Evolutionary conservation across 1,140 invertebrate genomes (phyloP), one percentile per base, ranked within the genome.

Genomic region (Lepeophtheirus salmonis): DNA sequence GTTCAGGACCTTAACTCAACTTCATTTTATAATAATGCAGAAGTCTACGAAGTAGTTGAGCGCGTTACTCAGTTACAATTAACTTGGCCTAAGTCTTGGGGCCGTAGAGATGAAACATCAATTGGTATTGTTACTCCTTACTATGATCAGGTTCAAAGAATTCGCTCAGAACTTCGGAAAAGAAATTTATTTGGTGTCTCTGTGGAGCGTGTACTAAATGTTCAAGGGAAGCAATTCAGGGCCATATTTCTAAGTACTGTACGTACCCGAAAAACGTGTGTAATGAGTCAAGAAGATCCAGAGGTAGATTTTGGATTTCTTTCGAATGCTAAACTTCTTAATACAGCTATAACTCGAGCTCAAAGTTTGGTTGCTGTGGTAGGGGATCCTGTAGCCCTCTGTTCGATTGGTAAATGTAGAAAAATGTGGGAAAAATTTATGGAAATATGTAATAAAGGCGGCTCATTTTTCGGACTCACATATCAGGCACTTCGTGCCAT

Each of bases 221-320:
- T 89, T 0, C 87, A 90, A 80, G 79, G 79, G 14, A 89, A 89
- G 69, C 85, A 90, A 70, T 91, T 89, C 67, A 75, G 84, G 10
- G 85, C 83, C 0, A 80, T 90, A 23, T 83, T 91, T 64, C 72
- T 90, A 30, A 87, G 83, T 18, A 88, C 85, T 0, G 86, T 90
- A 0, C 73, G 86, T 3, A 89, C 86, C 0, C 71, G 82, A 50
- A 74, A 79, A 56, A 84, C 82, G 1, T 87, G 83, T 68, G 72
- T 72, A 69, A 64, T 57, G 65, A 22, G 68, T 66, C 64, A 66
- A 18, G 63, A 65, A 4, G 62, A 64, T 14, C 54, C 61, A 2
- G 64, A 65, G 48, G 25, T 30, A 6, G 68, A 55, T 68, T 50
- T 52, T 23, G 56, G 87, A 0, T 89, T 90, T 67, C 68, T 91